Base-by-base conservation (phyloP, 2,888 invertebrate genomes). In the Octodonta nipae region DNA sequence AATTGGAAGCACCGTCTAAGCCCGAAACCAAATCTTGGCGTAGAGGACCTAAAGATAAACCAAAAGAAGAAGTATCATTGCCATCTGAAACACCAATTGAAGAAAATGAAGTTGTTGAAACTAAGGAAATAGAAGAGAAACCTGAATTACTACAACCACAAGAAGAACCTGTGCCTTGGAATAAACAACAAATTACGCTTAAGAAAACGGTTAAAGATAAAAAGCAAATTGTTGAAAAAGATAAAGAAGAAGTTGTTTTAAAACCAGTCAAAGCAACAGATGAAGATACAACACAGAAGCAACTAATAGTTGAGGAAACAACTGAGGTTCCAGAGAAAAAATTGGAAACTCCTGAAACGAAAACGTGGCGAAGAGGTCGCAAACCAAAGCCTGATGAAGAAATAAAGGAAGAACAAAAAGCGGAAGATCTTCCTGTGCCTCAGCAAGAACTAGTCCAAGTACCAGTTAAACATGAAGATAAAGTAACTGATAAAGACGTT, bases 181-280 rank as follows among this genome's bases (percentile, higher is more conserved):
- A 70, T 7, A 70, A 78, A 48, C 75, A 79, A 58, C 64, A 67
- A 38, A 61, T 71, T 13, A 57, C 52, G 20, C 49, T 72, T 5
- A 74, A 70, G 38, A 60, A 51, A 40, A 46, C 63, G 1, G 53
- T 49, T 35, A 42, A 38, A 2, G 55, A 64, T 34, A 61, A 59
- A 45, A 60, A 58, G 40, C 67, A 71, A 29, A 66, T 71, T 41
- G 68, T 78, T 49, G 74, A 79, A 58, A 65, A 67, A 37, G 61
- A 28, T 2, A 13, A 13, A 28, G 28, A 28, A n/a, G 28, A 13
- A 14, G 71, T 14, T 57, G 51, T 17, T 48, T 73, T 8, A 73
- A 59, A 54, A 42, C 48, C 63, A 1, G 53, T 49, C 36, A 40
- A 38, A 6, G 8, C 20, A 13, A 37, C 32, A 30, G 32, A 46